A percentile compares a stretch with the other conserved stretches of the same genome.
Evolutionary conservation across 2,113 vertebrate genomes (phyloP).

Genomic region (Dicrurus megarhynchus): DNA sequence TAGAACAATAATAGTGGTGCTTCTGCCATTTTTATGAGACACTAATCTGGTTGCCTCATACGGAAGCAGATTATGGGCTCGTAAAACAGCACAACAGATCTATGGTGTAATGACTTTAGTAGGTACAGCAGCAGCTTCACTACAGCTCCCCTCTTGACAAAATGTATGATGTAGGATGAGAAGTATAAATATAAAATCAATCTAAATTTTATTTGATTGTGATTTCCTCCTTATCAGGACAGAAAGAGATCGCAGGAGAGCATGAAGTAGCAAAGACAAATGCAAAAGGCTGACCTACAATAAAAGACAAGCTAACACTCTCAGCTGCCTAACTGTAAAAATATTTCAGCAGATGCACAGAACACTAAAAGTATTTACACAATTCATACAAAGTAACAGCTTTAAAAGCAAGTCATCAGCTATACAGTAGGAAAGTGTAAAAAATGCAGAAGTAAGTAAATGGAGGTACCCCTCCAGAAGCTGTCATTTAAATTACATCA

Average conservation of each 20-base stretch:
- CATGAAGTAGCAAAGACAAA: not conserved
- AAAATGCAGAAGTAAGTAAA: not conserved
- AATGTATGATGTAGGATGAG: not conserved
- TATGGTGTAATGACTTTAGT: conserved; percentile 46
- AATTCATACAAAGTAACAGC: not conserved
- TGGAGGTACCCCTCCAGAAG: not conserved
- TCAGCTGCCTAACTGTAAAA: not conserved
- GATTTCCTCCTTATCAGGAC: not conserved
- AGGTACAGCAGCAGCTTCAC: not conserved
- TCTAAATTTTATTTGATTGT: conserved; percentile 44
- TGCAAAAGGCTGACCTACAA: not conserved
- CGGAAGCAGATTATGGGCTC: conserved; percentile 62
- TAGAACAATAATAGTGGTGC: conserved; percentile 18
- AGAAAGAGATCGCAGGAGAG: not conserved
- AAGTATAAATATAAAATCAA: conserved; percentile 53
- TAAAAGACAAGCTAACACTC: not conserved
- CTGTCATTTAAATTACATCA: not conserved
- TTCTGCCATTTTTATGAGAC: conserved; percentile 61
- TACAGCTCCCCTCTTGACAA: not conserved
- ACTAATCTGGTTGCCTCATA: conserved; percentile 65
- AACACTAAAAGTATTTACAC: not conserved
- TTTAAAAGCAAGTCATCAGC: not conserved
- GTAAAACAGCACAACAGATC: conserved; percentile 60
- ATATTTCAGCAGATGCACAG: not conserved
- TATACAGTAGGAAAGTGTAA: not conserved